Evolutionary conservation across 2,888 invertebrate genomes (phyloP), one percentile per base, ranked within the genome.

Genomic region (Stenichneumon culpator): DNA sequence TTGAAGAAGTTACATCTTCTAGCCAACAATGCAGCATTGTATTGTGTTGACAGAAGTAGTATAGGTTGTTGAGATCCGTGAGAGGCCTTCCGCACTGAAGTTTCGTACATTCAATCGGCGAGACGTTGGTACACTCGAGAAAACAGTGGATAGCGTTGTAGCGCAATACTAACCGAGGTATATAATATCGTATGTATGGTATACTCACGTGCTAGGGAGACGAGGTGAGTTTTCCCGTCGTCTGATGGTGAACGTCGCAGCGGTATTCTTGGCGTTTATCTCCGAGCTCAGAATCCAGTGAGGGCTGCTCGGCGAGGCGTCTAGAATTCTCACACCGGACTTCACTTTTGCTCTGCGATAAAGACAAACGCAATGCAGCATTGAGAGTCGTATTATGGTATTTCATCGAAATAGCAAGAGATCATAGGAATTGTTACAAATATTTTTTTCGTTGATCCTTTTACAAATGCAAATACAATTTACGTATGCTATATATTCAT

Each of bases 241-340:
- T 79, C 97, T 96, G 0, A 98, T 98, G 0, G 98, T 98, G 78
- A 99, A 98, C 19, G 98, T 97, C 39, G 98, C 98, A 1, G 97
- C 96, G 2, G 98, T 97, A 88, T 98, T 97, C 92, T 98, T 97
- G 73, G 97, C 96, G 93, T 97, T 97, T 88, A 97, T 96, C 91
- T 99, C 98, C 68, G 98, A 96, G 28, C 97, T 97, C 88, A 99
- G 96, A 89, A 97, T 98, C 99, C 99, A 99, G 84, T 96, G 96
- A 96, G 97, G 89, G 94, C 96, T 90, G 95, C 97, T 93, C 36
- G 97, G 96, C 73, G 97, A 96, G 32, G 97, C 98, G 86, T 97
- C 97, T 92, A 98, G 95, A 89, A 99, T 96, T 86, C 97, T 96
- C 82, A 99, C 94, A 0, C 98, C 99, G 73, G 97, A 97, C 94